Percentiles rank a stretch among this genome's conserved stretches.
Conservation (phyloP, 2,113 vertebrate genomes). For the Heptranchias perlo region DNA sequence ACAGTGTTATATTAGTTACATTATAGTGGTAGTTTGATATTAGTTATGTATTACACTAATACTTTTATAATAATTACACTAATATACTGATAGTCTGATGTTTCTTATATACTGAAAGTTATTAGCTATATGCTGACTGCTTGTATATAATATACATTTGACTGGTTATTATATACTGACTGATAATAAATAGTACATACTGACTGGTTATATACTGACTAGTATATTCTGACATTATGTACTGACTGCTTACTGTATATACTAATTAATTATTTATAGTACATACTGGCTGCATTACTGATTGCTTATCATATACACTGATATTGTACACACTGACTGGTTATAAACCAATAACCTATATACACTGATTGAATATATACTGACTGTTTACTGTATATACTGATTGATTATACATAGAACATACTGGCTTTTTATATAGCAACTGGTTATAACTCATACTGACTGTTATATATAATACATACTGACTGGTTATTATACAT, state of each 20-base stretch:
- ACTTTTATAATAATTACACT: neutral
- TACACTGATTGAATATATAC: neutral
- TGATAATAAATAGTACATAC: no score
- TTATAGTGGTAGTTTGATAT: no score
- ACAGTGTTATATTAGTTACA: no score
- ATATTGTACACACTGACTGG: neutral
- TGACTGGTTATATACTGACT: neutral
- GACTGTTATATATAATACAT: neutral
- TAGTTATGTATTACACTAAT: no score
- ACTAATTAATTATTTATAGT: neutral
- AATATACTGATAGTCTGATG: neutral
- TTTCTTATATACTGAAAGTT: neutral
- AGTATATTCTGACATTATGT: neutral
- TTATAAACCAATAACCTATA: neutral
- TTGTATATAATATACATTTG: neutral
- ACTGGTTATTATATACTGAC: no score
- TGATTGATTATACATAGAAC: neutral
- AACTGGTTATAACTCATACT: neutral
- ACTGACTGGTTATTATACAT: neutral
- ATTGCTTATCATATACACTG: no score
- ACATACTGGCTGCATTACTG: no score
- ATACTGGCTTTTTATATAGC: neutral
- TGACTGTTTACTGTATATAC: neutral
- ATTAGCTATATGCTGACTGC: neutral
- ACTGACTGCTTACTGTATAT: neutral